These are phyloP conservation scores for Sebastolobus alascanus DNA, from an alignment of 2,797 vertebrate species.

Conservation along the genomic window DNA sequence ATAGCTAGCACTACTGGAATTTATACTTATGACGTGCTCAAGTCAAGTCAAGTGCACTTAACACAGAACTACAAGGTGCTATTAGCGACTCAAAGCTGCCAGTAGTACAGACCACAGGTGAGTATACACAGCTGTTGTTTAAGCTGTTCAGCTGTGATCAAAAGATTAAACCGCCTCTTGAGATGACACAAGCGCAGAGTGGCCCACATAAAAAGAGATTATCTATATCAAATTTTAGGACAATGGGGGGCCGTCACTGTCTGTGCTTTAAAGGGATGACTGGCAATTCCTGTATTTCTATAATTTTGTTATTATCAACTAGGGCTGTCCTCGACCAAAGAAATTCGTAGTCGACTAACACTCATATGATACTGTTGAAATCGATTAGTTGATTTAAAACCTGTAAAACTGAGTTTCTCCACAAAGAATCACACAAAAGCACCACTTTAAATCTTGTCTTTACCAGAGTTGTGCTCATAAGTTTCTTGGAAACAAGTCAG, in stretches of 20 bases:
- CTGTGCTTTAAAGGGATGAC: not conserved
- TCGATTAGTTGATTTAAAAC: too few relatives aligned
- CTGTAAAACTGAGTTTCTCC: too few relatives aligned
- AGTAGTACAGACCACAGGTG: constrained; percentile 7
- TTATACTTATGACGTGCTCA: not conserved
- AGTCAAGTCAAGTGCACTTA: constrained; percentile 8
- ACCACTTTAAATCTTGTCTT: too few relatives aligned
- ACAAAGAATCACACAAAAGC: too few relatives aligned
- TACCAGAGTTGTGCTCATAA: too few relatives aligned
- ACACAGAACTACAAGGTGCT: not conserved
- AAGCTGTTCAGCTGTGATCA: constrained; percentile 29
- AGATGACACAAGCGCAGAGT: not conserved
- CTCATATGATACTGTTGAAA: too few relatives aligned
- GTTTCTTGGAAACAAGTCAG: too few relatives aligned
- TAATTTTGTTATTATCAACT: not conserved
- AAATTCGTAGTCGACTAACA: too few relatives aligned
- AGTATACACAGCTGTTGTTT: constrained; percentile 39
- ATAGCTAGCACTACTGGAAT: constrained; percentile 20
- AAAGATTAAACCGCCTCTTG: constrained; percentile 4
- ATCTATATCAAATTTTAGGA: not conserved
- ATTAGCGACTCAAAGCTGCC: not conserved
- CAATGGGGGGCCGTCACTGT: not conserved
- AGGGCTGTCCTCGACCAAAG: too few relatives aligned
- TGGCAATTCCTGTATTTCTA: not conserved
- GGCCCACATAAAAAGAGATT: constrained; percentile 2